Evolutionary conservation across 2,888 invertebrate genomes (phyloP), one percentile per base, ranked within the genome.

Genomic region (Metacarcinus magister): DNA sequence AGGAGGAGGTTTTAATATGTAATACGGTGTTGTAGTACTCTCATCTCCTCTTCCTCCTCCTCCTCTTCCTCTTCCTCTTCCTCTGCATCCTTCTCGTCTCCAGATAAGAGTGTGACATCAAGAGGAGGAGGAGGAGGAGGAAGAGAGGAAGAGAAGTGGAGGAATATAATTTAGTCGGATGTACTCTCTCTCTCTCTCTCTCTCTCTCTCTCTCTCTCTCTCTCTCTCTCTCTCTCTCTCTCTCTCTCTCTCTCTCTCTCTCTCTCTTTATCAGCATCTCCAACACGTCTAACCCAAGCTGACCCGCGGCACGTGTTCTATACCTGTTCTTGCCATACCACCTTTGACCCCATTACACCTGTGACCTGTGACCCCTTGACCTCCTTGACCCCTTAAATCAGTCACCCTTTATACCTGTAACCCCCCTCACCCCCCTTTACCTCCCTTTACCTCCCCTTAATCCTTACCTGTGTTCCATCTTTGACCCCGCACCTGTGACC

Each of bases 121-220:
- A 54, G 54, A 54, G 54, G 54, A 2, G 54, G 10, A 54, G 54
- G 54, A 54, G 54, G 54, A 54, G 10, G 54, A 54, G 10, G 54
- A 7, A 54, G 54, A 54, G 54, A 54, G 54, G 54, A 54, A 16
- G 8, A 54, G 54, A 10, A 54, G 54, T 1, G 16, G 3, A 10
- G 16, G 8, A 10, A 7, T 10, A 10, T 1, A 7, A 10, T 13
- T 1, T 1, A 7, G 54, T 1, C 1, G 54, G 8, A 4, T 2
- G 8, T 13, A 54, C 10, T 7, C 91, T 46, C 46, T 46, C 91
- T 67, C 67, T 67, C 67, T 67, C 67, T 67, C 67, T 67, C 67
- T 67, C 67, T 67, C 67, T 67, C 67, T 67, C 67, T 67, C 67
- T 67, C 67, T 67, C 67, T 67, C 67, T 67, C 67, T 67, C 67